Evolutionary conservation across 1,140 invertebrate species (phyloP).

Genomic region (Condylostylus longicornis): DNA sequence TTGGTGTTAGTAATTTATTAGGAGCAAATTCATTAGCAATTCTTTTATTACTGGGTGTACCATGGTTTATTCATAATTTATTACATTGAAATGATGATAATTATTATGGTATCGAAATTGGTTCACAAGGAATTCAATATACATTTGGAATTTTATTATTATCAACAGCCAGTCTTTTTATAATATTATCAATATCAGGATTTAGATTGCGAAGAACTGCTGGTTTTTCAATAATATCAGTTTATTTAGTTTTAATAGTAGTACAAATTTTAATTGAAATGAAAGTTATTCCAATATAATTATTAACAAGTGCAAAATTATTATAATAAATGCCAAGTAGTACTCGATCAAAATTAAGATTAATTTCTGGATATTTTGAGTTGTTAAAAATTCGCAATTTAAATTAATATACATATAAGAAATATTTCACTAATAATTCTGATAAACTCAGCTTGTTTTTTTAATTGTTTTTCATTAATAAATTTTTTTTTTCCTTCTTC

Average conservation of each 20-base stretch:
- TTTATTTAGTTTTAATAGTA: conserved; percentile 42
- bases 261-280: conserved; percentile 30
- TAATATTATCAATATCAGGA: conserved; percentile 37
- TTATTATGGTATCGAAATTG: conserved; percentile 25
- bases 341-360: too few relatives aligned
- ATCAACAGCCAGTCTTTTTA: conserved; percentile 41
- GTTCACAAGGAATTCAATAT: conserved; percentile 38
- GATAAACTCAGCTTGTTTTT: too few relatives aligned
- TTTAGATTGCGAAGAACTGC: conserved; percentile 43
- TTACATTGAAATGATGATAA: too few relatives aligned
- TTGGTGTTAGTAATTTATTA: conserved; percentile 71
- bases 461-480: too few relatives aligned
- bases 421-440: too few relatives aligned
- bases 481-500: too few relatives aligned
- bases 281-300: too few relatives aligned
- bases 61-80: conserved; percentile 65
- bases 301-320: too few relatives aligned
- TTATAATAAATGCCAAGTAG: too few relatives aligned
- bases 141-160: conserved; percentile 43
- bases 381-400: too few relatives aligned
- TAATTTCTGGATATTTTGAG: too few relatives aligned
- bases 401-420: too few relatives aligned
- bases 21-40: conserved; percentile 77
- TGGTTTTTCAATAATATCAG: conserved; percentile 40
- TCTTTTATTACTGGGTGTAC: conserved; percentile 66